These are phyloP conservation scores for Trachymyrmex septentrionalis DNA, from an alignment of 1,140 invertebrate genomes.

Conservation along the genomic window DNA sequence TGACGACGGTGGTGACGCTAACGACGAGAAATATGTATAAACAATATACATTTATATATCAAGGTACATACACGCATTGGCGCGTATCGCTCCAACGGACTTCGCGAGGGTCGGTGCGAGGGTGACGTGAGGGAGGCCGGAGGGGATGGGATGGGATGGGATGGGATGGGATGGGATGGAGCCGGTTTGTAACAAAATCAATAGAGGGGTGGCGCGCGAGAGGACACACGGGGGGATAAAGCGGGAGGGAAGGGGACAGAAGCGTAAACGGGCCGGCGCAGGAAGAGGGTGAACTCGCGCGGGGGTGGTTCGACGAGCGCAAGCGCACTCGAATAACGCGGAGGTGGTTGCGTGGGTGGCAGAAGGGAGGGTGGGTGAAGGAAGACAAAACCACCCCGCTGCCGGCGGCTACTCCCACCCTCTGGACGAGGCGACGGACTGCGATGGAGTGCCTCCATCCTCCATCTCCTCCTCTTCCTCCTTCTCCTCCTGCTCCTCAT, in stretches of 20 bases:
- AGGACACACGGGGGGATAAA: conserved; percentile 77
- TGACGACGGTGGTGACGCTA: conserved; percentile 58
- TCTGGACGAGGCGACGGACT: conserved; percentile 84
- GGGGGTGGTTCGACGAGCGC: conserved; percentile 67
- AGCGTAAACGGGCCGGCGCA: conserved; percentile 59
- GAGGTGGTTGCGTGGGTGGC: conserved; percentile 52
- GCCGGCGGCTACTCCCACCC: conserved; percentile 75
- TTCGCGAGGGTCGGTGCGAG: conserved; percentile 69
- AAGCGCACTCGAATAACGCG: conserved; percentile 68
- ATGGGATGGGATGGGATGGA: conserved; percentile 75
- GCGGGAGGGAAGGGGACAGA: conserved; percentile 52
- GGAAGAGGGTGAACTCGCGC: conserved; percentile 57
- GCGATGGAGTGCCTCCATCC: conserved; percentile 84
- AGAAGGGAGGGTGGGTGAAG: conserved; percentile 71
- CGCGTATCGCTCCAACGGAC: conserved; percentile 80
- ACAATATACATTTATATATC: conserved; percentile 67
- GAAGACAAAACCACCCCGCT: conserved; percentile 79
- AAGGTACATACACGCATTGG: conserved; percentile 78
- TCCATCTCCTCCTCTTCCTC: conserved; percentile 66
- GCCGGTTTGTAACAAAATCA: conserved; percentile 86
- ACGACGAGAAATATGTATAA: conserved; percentile 57
- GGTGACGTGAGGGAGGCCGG: conserved; percentile 70
- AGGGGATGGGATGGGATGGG: conserved; percentile 76
- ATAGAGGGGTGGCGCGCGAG: conserved; percentile 86
- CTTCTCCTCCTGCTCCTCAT: conserved; percentile 59